Evolutionary conservation across 2,113 vertebrate species (phyloP).

Genomic region (Protomyctophum bolini): DNA sequence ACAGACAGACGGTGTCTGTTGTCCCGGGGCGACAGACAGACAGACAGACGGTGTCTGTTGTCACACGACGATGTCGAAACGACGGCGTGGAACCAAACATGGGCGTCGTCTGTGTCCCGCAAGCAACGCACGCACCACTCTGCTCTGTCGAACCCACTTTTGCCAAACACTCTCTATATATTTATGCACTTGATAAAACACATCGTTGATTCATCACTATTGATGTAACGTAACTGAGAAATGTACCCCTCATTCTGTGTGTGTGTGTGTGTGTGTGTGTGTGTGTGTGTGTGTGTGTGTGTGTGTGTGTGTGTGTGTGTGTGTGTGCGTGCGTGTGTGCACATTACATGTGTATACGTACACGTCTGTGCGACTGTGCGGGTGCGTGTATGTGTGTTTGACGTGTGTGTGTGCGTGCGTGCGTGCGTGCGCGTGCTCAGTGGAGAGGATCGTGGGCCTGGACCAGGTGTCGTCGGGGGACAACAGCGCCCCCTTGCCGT

Average conservation of each 20-base stretch:
- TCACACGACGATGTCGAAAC: too few relatives aligned
- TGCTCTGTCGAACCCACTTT: background rate
- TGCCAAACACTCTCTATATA: conserved; percentile 3
- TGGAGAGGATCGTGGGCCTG: conserved; percentile 89
- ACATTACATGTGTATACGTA: too few relatives aligned
- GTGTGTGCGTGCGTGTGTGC: too few relatives aligned
- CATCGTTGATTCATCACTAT: background rate
- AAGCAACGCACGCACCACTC: too few relatives aligned
- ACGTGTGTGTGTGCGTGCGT: conserved; percentile 16
- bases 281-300: too few relatives aligned
- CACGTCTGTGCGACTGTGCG: too few relatives aligned
- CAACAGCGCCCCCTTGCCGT: conserved; percentile 74
- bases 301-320: too few relatives aligned
- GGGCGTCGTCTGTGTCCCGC: too few relatives aligned
- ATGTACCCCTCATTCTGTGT: background rate
- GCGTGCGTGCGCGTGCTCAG: conserved; percentile 61
- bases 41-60: too few relatives aligned
- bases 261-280: background rate
- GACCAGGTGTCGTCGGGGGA: conserved; percentile 88
- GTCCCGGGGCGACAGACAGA: background rate
- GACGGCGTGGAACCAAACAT: background rate
- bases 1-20: too few relatives aligned
- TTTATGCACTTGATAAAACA: conserved; percentile 6
- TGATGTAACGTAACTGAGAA: conserved; percentile 16
- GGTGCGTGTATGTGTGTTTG: too few relatives aligned